Evolutionary conservation across 2,888 invertebrate species (phyloP).

Genomic region (Cordilura impudica): DNA sequence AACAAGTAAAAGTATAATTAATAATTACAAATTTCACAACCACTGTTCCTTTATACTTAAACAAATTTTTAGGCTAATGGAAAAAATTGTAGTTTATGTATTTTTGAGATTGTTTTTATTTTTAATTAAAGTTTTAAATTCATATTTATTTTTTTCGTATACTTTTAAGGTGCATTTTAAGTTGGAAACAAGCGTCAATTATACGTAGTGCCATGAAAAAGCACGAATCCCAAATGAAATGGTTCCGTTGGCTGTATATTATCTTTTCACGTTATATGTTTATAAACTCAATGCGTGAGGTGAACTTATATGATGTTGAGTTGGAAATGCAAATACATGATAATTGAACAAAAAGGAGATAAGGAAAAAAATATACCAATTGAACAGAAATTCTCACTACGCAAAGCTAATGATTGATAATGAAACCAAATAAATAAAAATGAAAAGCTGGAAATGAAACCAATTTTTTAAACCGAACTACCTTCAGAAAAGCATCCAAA

Average conservation of each 20-base stretch:
- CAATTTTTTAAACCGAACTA: constrained; percentile 42
- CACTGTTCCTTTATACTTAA: too few species aligned
- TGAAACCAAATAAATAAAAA: constrained; percentile 32
- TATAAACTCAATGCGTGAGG: constrained; percentile 90
- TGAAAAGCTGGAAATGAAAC: constrained; percentile 14
- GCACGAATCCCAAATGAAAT: constrained; percentile 94
- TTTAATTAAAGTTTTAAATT: too few species aligned
- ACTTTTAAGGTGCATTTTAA: constrained; percentile 82
- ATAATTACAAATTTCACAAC: too few species aligned
- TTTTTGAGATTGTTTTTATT: too few species aligned
- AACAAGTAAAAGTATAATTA: too few species aligned
- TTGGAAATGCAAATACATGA: constrained; percentile 85
- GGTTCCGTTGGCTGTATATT: constrained; percentile 95
- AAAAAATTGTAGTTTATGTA: too few species aligned
- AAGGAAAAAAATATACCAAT: background rate
- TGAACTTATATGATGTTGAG: constrained; percentile 87
- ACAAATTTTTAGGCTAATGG: too few species aligned
- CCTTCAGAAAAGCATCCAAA: constrained; percentile 47
- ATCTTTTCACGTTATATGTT: constrained; percentile 93
- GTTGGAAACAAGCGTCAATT: constrained; percentile 81
- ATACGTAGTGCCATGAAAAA: constrained; percentile 89
- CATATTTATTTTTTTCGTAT: constrained; percentile 14
- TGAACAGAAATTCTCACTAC: background rate
- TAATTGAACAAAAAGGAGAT: constrained; percentile 63
- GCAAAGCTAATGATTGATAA: constrained; percentile 2